Base-by-base conservation (phyloP, 2,888 invertebrate species). In the Dasysyrphus albostriatus region DNA sequence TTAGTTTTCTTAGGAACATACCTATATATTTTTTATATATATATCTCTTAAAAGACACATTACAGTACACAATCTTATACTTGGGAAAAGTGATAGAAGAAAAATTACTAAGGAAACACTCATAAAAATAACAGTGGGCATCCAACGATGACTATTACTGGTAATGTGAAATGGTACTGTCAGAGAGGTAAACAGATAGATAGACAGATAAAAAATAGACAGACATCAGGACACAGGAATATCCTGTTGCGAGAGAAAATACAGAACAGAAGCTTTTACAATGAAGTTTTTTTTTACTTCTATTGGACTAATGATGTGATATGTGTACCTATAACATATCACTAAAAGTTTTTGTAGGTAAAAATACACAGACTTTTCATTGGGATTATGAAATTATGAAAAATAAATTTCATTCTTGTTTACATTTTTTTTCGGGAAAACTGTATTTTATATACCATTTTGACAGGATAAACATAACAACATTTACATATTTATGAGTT, bases 81-180 rank as follows among this genome's bases (percentile, higher is more conserved):
- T 51, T 24, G 37, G 16, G 16, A n/a, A 37, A 56, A 47, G 44
- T 44, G 42, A 74, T 59, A 37, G 37, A 77, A 54, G n/a, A 72
- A 54, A 67, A 61, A 73, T 75, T 67, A 51, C 54, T 37, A 54
- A 83, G 75, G 81, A 80, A 76, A 70, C 54, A 67, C 65, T 80
- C 84, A 84, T 81, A 84, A 84, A 84, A 84, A 84, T 80, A 81
- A 76, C 76, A 76, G 75, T 76, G 84, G 81, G 58, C 76, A 76
- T 63, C 74, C 59, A 72, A 58, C 56, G 19, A 69, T 79, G 79
- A 75, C 76, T 74, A 56, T 84, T 80, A 75, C 72, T 58, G 58
- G 39, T 59, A 72, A 75, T 72, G 37, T 54, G 44, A 75, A 75
- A 70, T 74, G 79, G 56, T 70, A 76, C 51, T 58, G 75, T 67